phyloP scores from a whole-genome alignment of 2,113 vertebrate genomes.

The Eulacestoma nigropectus region DNA sequence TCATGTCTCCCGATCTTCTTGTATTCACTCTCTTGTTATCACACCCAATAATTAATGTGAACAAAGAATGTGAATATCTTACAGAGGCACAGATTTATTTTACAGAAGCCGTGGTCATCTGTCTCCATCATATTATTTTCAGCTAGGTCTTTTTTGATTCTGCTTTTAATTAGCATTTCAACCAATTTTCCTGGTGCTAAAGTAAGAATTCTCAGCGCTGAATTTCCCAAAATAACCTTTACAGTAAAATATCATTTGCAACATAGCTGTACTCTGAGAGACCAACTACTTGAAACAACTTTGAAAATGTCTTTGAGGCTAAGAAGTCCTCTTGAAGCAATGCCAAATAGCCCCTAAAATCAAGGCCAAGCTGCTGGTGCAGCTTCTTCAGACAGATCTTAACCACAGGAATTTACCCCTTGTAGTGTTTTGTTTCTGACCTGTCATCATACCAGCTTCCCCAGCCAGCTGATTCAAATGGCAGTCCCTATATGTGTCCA shows the following conservation, averaged over 20 bases:
- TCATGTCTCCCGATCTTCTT: constrained; percentile 15
- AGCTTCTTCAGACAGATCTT: neutral
- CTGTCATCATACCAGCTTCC: neutral
- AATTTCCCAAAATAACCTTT: constrained; percentile 52
- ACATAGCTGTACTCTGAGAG: neutral
- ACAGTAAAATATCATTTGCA: constrained; percentile 13
- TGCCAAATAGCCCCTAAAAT: neutral
- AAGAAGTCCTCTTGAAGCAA: neutral
- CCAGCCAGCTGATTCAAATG: neutral
- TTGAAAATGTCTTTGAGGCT: neutral
- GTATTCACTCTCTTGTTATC: constrained; percentile 44
- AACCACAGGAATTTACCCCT: neutral
- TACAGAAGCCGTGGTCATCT: constrained; percentile 34
- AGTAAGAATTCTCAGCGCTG: constrained; percentile 11
- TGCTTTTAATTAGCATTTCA: constrained; percentile 48
- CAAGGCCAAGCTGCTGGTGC: neutral
- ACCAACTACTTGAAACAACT: neutral
- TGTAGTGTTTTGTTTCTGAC: neutral
- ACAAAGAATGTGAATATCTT: constrained; percentile 45
- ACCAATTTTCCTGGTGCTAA: constrained; percentile 35
- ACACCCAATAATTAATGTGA: constrained; percentile 45
- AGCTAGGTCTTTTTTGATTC: constrained; percentile 36
- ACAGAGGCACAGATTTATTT: constrained; percentile 45
- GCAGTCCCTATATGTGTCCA: neutral
- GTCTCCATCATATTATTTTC: constrained; percentile 50